phyloP scores from a whole-genome alignment of 2,888 invertebrate species.

The Eupeodes luniger region DNA sequence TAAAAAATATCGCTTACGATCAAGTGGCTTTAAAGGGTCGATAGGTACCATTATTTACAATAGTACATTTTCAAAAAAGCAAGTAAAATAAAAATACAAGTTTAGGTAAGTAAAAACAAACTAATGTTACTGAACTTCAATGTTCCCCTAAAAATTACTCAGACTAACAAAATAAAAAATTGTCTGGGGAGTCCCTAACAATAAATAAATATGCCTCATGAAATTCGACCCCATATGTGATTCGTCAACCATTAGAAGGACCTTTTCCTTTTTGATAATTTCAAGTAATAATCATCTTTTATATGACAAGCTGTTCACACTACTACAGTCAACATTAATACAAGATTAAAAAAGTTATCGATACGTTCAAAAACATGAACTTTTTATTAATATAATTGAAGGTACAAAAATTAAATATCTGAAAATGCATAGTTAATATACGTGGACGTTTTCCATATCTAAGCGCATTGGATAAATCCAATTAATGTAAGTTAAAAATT shows the following conservation, averaged over 20 bases:
- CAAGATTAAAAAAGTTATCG: slow-evolving; percentile 26
- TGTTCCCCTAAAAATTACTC: too few relatives aligned
- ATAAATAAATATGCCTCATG: too few relatives aligned
- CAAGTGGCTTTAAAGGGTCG: too few relatives aligned
- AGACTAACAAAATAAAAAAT: too few relatives aligned
- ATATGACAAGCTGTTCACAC: background rate
- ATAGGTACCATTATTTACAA: too few relatives aligned
- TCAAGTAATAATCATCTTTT: background rate
- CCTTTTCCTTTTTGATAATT: background rate
- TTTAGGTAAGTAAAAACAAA: too few relatives aligned
- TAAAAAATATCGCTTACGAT: too few relatives aligned
- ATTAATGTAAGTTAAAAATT: slow-evolving; percentile 28
- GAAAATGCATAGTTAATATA: slow-evolving; percentile 63
- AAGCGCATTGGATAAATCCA: slow-evolving; percentile 44
- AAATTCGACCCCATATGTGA: too few relatives aligned
- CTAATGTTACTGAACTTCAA: too few relatives aligned
- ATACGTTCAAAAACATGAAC: slow-evolving; percentile 58
- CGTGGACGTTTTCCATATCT: slow-evolving; percentile 59
- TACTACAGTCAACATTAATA: background rate
- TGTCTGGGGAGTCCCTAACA: too few relatives aligned
- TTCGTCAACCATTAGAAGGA: background rate
- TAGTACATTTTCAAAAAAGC: too few relatives aligned
- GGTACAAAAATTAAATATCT: slow-evolving; percentile 63
- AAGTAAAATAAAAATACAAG: too few relatives aligned
- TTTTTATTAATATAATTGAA: slow-evolving; percentile 60